Base-by-base conservation (phyloP, 2,797 vertebrate genomes). In the Lateolabrax maculatus region DNA sequence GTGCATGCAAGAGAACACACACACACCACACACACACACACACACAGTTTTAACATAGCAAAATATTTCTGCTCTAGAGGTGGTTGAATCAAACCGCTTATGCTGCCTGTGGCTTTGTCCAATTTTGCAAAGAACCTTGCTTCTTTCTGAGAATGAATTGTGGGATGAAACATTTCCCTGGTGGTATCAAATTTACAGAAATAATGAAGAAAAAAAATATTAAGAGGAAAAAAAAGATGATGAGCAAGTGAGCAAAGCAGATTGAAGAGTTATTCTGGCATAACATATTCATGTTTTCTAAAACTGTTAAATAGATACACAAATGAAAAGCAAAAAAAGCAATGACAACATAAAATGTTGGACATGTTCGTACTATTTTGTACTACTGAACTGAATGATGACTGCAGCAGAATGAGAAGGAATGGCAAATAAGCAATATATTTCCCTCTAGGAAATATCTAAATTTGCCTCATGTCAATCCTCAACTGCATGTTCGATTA, bases 21-120 rank as follows among this genome's bases (percentile, higher is more conserved):
- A 49, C 41, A 41, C 57, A 49, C 39, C 11, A 46, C 56, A 27
- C 13, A 19, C 1, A 48, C 11, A 48, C 11, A 53, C 44, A 23
- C 46, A 37, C 36, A 71, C 13, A 57, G 49, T 52, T 80, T 81
- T 52, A 85, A 78, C 70, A 58, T 34, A 18, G 49, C 18, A 27
- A 79, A 78, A 49, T 55, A 77, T 55, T 79, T 69, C 6, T 19
- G 46, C 65, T 74, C 69, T 63, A 1, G 51, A 67, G 44, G 62
- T 15, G 61, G 19, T 16, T 62, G 52, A 63, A 71, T 72, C 27
- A 49, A 52, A 71, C 29, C 8, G 8, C 58, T 44, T 23, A 10
- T 34, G 31, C 48, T 29, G 48, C 61, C 43, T 31, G 39, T 73
- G 46, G 37, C 44, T 71, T 80, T 68, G 51, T 71, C 18, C 19